Evolutionary conservation across 2,888 invertebrate genomes (phyloP).

Genomic region (Xylocampa areola): DNA sequence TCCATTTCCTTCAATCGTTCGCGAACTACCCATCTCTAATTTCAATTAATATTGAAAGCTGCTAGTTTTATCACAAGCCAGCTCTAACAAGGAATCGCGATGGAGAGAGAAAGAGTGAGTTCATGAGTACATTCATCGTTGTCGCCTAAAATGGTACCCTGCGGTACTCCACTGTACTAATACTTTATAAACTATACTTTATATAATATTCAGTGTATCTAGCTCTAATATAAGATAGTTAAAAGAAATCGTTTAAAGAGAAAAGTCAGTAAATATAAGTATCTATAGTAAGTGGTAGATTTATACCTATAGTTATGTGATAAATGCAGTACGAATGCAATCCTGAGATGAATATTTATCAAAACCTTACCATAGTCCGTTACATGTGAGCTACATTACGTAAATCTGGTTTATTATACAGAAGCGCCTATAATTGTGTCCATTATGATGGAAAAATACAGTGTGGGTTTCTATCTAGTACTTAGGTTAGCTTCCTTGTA

Average conservation of each 20-base stretch:
- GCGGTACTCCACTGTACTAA: conserved; percentile 4
- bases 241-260: too few species aligned
- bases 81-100: too few species aligned
- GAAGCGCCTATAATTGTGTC: conserved; percentile 38
- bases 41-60: too few species aligned
- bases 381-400: conserved; percentile 28
- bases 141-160: conserved; percentile 9
- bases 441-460: conserved; percentile 55
- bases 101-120: too few species aligned
- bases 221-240: not conserved
- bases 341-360: conserved; percentile 30
- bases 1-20: too few species aligned
- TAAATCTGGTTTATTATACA: conserved; percentile 35
- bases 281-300: conserved; percentile 1
- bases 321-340: conserved; percentile 26
- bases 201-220: not conserved
- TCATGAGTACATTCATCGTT: not conserved
- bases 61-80: not conserved
- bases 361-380: conserved; percentile 6
- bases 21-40: too few species aligned
- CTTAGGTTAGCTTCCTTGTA: conserved; percentile 36
- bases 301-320: conserved; percentile 11
- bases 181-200: not conserved
- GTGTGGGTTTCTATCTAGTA: conserved; percentile 21
- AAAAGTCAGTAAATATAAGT: too few species aligned